Evolutionary conservation across 30 jellyfish, hydroid and myxozoan species (phyloP), one percentile per base, ranked within the genome.

Genomic region (Morbakka virulenta): DNA sequence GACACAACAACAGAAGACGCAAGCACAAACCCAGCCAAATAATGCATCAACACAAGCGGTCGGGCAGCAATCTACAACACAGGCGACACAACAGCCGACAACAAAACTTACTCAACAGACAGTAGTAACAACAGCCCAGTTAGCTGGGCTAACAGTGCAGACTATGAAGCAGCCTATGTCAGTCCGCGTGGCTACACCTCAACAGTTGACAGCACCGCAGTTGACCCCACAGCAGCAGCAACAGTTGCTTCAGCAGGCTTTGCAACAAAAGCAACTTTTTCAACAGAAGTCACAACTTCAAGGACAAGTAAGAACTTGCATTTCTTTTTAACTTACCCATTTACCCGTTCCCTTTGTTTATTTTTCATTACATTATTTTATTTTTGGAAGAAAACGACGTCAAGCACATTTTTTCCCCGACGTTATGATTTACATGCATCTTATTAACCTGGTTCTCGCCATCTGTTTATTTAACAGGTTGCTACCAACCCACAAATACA

Each of bases 201-300:
- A 91, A 88, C 81, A 82, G 65, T 65, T 91, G 20, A 71, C 90
- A 28, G 64, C 91, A 17, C 89, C 49, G 28, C 89, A 93, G 67
- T 69, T 84, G 31, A 76, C 98, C n/a, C 72, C 86, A 0, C 93
- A 84, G 36, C 98, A 91, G 67, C 98, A 84, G 50, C 96, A 91
- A 28, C 98, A 84, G 47, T 29, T 91, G 32, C 85, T 84, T 20
- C 95, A 91, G 74, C 96, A 78, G 47, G 96, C 96, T 17, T 70
- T 84, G 51, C 91, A 84, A 82, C 78, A 85, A 65, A 93, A 88
- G 50, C 95, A 84, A 28, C 85, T 82, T 52, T 52, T 91, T 36
- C 98, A 91, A 32, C 93, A 84, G 67, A 76, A 72, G 62, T 94
- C 83, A 35, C 81, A 69, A 32, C 88, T 82, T 9, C 92, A 81